Evolutionary conservation across 2,888 invertebrate genomes (phyloP).

Genomic region (Onthophagus sagittarius): DNA sequence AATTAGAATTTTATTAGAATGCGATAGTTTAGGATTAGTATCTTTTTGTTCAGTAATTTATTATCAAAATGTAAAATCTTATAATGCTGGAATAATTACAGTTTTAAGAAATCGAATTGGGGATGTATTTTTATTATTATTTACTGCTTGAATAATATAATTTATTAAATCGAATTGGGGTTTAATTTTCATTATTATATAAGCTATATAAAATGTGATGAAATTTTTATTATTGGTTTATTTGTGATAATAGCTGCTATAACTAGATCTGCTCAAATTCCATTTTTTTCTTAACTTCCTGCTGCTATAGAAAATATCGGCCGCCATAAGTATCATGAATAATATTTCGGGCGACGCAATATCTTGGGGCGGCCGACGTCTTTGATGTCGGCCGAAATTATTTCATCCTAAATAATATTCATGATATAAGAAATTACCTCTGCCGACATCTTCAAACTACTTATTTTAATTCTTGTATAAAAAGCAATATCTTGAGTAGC

Average conservation of each 20-base stretch:
- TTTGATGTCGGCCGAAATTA: no score
- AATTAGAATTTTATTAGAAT: conserved; percentile 67
- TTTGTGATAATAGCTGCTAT: conserved; percentile 57
- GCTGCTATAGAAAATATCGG: conserved; percentile 60
- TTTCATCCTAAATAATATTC: no score
- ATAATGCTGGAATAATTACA: conserved; percentile 69
- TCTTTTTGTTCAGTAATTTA: conserved; percentile 72
- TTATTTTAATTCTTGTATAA: no score
- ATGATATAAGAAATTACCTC: no score
- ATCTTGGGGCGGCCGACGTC: no score
- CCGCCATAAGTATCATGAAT: no score
- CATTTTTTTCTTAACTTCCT: conserved; percentile 73
- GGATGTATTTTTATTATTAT: conserved; percentile 63
- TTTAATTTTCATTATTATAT: conserved; percentile 42
- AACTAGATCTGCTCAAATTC: conserved; percentile 78
- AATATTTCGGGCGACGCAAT: no score
- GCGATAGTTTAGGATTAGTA: conserved; percentile 68
- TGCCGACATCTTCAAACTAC: no score
- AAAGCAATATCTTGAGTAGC: no score
- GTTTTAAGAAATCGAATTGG: conserved; percentile 70
- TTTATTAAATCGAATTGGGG: no score
- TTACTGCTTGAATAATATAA: conserved; percentile 40
- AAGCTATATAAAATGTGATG: conserved; percentile 50
- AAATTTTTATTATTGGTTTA: conserved; percentile 48
- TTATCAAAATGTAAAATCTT: conserved; percentile 65